These are phyloP conservation scores for Octonoba sinensis DNA, from an alignment of 2,888 invertebrate genomes.

Conservation along the genomic window DNA sequence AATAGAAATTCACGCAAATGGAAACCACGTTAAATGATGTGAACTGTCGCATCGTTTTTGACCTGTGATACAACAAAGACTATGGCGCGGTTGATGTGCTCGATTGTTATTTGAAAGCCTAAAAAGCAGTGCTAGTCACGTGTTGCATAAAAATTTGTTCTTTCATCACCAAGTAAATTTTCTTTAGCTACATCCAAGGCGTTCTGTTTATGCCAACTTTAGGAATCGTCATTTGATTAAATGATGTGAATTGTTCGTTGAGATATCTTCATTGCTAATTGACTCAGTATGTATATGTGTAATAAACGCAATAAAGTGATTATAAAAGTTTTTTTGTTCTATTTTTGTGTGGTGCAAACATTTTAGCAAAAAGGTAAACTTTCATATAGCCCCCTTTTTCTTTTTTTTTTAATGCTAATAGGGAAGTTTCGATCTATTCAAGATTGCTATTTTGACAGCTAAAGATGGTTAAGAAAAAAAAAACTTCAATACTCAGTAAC, in stretches of 20 bases:
- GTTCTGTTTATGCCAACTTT: constrained; percentile 39
- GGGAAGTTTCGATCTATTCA: no score
- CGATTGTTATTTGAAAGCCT: constrained; percentile 46
- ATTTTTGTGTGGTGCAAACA: no score
- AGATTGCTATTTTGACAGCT: no score
- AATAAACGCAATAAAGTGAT: constrained; percentile 61
- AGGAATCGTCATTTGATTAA: constrained; percentile 40
- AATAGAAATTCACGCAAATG: background rate
- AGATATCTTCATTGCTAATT: constrained; percentile 56
- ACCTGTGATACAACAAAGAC: constrained; percentile 58
- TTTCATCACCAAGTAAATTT: constrained; percentile 26
- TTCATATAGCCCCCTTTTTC: no score
- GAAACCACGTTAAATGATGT: background rate
- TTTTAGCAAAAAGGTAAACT: no score
- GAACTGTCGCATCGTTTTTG: constrained; percentile 45
- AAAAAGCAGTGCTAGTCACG: constrained; percentile 50
- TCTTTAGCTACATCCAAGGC: constrained; percentile 25
- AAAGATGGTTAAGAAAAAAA: no score
- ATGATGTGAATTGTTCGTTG: constrained; percentile 56
- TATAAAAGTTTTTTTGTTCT: constrained; percentile 39
- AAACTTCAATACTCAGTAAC: no score
- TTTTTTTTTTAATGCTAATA: no score
- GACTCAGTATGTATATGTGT: constrained; percentile 59
- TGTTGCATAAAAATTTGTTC: background rate
- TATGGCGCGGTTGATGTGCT: constrained; percentile 31